A percentile compares a stretch with the other conserved stretches of the same genome.
Evolutionary conservation across 2,797 vertebrate species (phyloP).

Genomic region (Artibeus lituratus): DNA sequence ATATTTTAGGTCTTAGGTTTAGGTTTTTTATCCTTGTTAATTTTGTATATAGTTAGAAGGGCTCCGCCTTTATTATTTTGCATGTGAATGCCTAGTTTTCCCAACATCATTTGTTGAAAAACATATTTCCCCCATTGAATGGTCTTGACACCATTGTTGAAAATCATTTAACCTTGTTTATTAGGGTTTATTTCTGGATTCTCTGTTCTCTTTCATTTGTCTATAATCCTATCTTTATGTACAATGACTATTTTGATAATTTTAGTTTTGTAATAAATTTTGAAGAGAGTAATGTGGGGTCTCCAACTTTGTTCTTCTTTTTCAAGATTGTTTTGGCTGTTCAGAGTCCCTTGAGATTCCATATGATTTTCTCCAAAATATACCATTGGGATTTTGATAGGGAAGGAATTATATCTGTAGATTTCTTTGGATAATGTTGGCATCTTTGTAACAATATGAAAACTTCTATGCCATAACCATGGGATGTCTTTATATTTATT

Average conservation of each 20-base stretch:
- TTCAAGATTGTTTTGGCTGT: too few species aligned
- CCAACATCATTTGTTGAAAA: background rate
- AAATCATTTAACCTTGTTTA: background rate
- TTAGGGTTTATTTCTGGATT: background rate
- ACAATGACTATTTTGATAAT: background rate
- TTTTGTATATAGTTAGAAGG: background rate
- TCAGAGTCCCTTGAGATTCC: background rate
- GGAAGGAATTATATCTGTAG: too few species aligned
- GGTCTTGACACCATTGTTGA: background rate
- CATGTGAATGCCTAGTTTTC: background rate
- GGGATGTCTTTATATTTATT: background rate
- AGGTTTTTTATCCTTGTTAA: background rate
- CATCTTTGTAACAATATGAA: background rate
- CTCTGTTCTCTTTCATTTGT: background rate
- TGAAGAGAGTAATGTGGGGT: background rate
- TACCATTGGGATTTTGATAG: background rate
- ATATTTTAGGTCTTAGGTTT: background rate
- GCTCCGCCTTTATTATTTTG: background rate
- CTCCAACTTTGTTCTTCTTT: background rate
- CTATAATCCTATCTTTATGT: background rate
- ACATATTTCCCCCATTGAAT: background rate
- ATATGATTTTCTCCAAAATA: background rate
- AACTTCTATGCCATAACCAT: background rate
- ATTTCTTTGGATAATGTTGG: background rate
- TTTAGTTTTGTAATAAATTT: background rate